Conservation (phyloP, 2,113 vertebrate species). For the Odontesthes bonariensis region DNA sequence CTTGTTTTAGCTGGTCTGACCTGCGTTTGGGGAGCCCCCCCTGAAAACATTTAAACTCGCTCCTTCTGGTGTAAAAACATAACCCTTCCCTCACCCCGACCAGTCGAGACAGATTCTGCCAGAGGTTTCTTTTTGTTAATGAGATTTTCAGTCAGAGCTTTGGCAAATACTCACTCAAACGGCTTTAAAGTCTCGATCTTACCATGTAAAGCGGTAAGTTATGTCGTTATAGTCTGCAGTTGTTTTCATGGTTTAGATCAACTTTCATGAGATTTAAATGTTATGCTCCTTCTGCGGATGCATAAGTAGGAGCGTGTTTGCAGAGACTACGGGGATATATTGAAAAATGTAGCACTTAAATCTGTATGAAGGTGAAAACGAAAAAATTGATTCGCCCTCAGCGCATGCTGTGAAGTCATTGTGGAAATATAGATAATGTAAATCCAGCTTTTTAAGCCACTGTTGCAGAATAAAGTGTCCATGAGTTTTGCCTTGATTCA, state of each 20-base stretch:
- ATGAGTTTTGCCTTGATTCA: conserved; percentile 41
- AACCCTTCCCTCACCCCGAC: too few relatives aligned
- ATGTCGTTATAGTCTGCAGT: background rate
- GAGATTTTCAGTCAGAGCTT: too few relatives aligned
- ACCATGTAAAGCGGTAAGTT: too few relatives aligned
- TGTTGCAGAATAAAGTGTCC: conserved; percentile 50
- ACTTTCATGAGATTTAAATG: background rate
- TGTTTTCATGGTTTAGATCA: too few relatives aligned
- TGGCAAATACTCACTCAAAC: too few relatives aligned
- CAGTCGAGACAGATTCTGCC: background rate
- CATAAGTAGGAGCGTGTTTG: background rate
- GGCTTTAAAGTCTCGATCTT: too few relatives aligned
- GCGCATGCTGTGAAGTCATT: conserved; percentile 40
- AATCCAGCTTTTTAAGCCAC: conserved; percentile 53
- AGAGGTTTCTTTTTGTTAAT: too few relatives aligned
- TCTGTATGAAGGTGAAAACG: conserved; percentile 38
- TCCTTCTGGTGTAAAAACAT: too few relatives aligned
- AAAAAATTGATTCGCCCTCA: conserved; percentile 23
- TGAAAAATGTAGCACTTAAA: conserved; percentile 38
- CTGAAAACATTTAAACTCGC: too few relatives aligned
- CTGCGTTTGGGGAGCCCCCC: too few relatives aligned
- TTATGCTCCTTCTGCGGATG: conserved; percentile 16
- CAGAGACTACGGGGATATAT: background rate
- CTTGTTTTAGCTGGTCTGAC: too few relatives aligned
- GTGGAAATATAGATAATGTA: conserved; percentile 59